Evolutionary conservation across 2,888 invertebrate species (phyloP).

Genomic region (Archips xylosteana): DNA sequence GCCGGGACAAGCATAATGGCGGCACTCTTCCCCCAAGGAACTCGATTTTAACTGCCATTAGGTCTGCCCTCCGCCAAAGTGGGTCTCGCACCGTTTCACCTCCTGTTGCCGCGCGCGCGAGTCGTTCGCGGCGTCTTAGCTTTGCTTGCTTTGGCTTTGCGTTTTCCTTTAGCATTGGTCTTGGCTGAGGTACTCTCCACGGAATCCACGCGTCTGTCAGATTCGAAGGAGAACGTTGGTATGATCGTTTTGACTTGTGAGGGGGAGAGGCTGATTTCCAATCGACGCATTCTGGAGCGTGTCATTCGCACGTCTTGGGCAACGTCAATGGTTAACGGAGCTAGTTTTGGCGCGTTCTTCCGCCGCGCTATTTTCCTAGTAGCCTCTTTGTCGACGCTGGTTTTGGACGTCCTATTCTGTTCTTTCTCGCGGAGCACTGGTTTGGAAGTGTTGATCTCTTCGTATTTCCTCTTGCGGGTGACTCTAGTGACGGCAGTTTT

Average conservation of each 20-base stretch:
- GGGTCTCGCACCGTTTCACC: slow-evolving; percentile 59
- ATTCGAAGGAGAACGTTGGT: slow-evolving; percentile 71
- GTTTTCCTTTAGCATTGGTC: slow-evolving; percentile 53
- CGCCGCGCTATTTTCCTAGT: slow-evolving; percentile 66
- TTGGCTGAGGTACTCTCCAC: slow-evolving; percentile 60
- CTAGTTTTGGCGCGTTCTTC: slow-evolving; percentile 55
- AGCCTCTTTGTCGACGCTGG: slow-evolving; percentile 51
- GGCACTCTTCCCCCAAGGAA: too few relatives aligned
- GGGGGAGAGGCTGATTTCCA: slow-evolving; percentile 73
- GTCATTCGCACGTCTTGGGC: slow-evolving; percentile 68
- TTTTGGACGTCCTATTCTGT: slow-evolving; percentile 66
- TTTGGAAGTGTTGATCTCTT: slow-evolving; percentile 65
- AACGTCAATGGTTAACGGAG: slow-evolving; percentile 52
- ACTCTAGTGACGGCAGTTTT: slow-evolving; percentile 60
- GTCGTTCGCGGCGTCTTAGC: slow-evolving; percentile 64
- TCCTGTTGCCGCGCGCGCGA: slow-evolving; percentile 62
- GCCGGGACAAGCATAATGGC: not conserved
- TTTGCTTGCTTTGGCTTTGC: slow-evolving; percentile 51
- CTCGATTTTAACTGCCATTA: not conserved
- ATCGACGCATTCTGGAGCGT: slow-evolving; percentile 65
- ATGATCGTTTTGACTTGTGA: slow-evolving; percentile 66
- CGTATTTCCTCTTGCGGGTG: slow-evolving; percentile 70
- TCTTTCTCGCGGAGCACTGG: slow-evolving; percentile 78
- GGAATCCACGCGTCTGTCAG: slow-evolving; percentile 66
- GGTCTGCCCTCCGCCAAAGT: not conserved